phyloP scores from a whole-genome alignment of 1,140 invertebrate genomes.

The Riptortus pedestris region DNA sequence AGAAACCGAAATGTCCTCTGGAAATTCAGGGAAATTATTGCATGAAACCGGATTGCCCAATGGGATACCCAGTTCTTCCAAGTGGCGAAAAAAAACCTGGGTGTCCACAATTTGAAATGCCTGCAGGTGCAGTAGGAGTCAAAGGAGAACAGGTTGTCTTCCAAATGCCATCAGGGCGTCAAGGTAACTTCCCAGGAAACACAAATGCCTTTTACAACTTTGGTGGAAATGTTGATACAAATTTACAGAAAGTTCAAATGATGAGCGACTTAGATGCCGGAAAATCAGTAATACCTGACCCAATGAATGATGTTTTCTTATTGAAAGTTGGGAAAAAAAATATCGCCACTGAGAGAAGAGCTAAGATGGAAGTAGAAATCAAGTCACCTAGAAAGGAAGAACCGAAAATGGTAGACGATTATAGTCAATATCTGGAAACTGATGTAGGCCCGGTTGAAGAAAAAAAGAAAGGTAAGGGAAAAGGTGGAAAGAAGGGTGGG shows the following conservation, averaged over 20 bases:
- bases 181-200: neutral
- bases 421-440: neutral
- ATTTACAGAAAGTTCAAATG: neutral
- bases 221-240: neutral
- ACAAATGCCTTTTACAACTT: neutral
- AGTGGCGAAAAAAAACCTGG: neutral
- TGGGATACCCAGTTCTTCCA: neutral
- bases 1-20: conserved; percentile 6
- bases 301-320: neutral
- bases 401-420: neutral
- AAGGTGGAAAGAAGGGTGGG: neutral
- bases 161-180: conserved; percentile 2
- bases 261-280: neutral
- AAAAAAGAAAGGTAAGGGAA: neutral
- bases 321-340: conserved; percentile 20
- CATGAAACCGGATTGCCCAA: neutral
- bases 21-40: conserved; percentile 6
- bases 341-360: neutral
- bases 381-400: conserved; percentile 13
- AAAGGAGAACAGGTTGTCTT: conserved; percentile 17
- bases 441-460: neutral
- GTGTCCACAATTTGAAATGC: neutral
- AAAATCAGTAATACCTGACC: neutral
- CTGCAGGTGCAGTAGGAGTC: conserved; percentile 6
- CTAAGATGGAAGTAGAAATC: conserved; percentile 13